phyloP scores from a whole-genome alignment of 2,797 vertebrate genomes.

The Octomys mimax region DNA sequence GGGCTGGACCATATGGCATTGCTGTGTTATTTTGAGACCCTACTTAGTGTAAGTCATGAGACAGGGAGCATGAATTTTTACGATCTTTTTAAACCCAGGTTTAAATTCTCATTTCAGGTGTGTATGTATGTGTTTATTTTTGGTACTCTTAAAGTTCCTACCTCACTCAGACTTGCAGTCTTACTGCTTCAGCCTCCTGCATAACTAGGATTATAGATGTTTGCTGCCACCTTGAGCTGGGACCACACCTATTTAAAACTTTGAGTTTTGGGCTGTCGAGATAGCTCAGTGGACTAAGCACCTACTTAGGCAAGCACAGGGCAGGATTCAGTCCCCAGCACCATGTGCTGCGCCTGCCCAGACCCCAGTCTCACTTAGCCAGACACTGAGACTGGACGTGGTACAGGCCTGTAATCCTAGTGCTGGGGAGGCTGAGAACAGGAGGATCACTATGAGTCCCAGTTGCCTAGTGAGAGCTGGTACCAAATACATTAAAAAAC shows the following conservation, averaged over 20 bases:
- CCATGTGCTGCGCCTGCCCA: too few species aligned
- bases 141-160: neutral
- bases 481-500: too few species aligned
- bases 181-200: neutral
- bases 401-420: too few species aligned
- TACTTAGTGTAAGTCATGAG: constrained; percentile 14
- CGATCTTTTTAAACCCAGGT: neutral
- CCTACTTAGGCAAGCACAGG: too few species aligned
- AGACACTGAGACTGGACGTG: too few species aligned
- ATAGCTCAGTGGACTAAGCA: too few species aligned
- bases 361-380: too few species aligned
- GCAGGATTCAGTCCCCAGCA: too few species aligned
- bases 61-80: neutral
- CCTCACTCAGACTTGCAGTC: neutral
- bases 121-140: neutral
- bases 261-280: too few species aligned
- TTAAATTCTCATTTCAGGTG: constrained; percentile 26
- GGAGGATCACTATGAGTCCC: too few species aligned
- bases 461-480: too few species aligned
- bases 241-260: neutral
- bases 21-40: constrained; percentile 78
- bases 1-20: constrained; percentile 88
- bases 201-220: neutral
- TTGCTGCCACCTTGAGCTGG: neutral
- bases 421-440: too few species aligned